These are phyloP conservation scores for Strigamia crassipes DNA, from an alignment of 2,888 invertebrate genomes.

Conservation along the genomic window DNA sequence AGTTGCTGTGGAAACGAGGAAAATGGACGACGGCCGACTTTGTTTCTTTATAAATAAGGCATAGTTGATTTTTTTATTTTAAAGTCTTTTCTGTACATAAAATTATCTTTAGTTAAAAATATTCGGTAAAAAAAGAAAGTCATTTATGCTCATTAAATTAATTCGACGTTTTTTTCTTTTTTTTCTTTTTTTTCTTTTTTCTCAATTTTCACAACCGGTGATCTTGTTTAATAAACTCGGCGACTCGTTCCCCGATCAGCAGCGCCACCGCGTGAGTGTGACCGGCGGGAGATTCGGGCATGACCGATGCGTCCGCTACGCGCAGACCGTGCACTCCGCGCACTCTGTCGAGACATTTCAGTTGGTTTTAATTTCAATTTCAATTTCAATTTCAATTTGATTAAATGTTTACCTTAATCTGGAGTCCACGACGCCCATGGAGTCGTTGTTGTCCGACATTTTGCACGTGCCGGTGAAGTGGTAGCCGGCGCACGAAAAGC, in stretches of 20 bases:
- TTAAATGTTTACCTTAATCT: too few species aligned
- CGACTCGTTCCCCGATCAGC: slow-evolving; percentile 87
- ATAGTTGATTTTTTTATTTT: background rate
- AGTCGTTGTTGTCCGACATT: slow-evolving; percentile 12
- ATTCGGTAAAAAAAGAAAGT: background rate
- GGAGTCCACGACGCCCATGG: slow-evolving; percentile 33
- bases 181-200: too few species aligned
- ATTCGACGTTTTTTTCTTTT: too few species aligned
- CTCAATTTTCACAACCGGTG: background rate
- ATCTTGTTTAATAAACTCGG: slow-evolving; percentile 75
- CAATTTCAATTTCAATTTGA: too few species aligned
- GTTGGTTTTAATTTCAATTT: background rate
- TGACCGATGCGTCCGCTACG: slow-evolving; percentile 84
- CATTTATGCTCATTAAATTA: background rate
- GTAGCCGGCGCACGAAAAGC: slow-evolving; percentile 6
- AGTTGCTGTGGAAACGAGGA: too few species aligned
- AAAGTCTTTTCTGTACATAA: background rate
- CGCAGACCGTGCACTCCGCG: slow-evolving; percentile 78
- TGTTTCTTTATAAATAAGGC: background rate
- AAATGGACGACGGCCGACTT: too few species aligned
- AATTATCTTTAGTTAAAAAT: background rate
- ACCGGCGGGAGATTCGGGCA: slow-evolving; percentile 86
- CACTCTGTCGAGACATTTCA: slow-evolving; percentile 59
- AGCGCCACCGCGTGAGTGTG: slow-evolving; percentile 89
- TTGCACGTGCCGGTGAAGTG: slow-evolving; percentile 26